These are phyloP conservation scores for Emydoidea blandingii DNA, from an alignment of 2,797 vertebrate genomes.

Conservation along the genomic window DNA sequence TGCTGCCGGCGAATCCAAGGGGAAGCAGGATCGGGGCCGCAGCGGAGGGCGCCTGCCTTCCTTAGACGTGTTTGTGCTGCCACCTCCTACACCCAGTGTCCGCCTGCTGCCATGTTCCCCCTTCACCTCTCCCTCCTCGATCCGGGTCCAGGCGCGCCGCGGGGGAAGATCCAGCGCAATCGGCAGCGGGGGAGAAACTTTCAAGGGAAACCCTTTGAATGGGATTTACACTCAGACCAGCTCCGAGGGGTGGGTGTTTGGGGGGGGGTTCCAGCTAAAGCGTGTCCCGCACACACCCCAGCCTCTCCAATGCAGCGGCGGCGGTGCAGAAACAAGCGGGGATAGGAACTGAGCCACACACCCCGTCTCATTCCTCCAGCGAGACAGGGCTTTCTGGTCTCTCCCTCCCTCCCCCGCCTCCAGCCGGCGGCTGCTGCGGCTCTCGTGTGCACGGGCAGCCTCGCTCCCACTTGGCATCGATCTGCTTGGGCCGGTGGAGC, in stretches of 20 bases:
- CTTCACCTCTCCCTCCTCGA: constrained; percentile 3
- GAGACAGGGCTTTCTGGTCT: neutral
- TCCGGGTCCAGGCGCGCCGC: constrained; percentile 30
- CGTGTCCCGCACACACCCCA: no score
- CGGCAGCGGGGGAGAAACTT: neutral
- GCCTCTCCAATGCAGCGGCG: no score
- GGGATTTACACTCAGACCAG: neutral
- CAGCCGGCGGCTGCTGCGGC: neutral
- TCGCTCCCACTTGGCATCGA: constrained; percentile 52
- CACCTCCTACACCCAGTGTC: constrained; percentile 20
- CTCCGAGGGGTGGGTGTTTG: neutral
- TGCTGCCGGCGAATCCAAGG: neutral
- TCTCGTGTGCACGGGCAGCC: neutral
- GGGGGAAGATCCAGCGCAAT: neutral
- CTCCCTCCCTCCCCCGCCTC: neutral
- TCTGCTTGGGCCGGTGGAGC: constrained; percentile 68
- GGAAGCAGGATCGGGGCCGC: neutral
- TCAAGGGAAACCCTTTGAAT: neutral
- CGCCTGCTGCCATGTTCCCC: constrained; percentile 60
- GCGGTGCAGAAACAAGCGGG: no score
- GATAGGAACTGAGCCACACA: no score
- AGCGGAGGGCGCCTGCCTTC: no score
- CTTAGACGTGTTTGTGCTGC: neutral
- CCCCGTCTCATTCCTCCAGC: neutral
- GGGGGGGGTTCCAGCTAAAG: neutral